Base-by-base conservation (phyloP, 2,888 invertebrate species). In the Aleiodes testaceus region DNA sequence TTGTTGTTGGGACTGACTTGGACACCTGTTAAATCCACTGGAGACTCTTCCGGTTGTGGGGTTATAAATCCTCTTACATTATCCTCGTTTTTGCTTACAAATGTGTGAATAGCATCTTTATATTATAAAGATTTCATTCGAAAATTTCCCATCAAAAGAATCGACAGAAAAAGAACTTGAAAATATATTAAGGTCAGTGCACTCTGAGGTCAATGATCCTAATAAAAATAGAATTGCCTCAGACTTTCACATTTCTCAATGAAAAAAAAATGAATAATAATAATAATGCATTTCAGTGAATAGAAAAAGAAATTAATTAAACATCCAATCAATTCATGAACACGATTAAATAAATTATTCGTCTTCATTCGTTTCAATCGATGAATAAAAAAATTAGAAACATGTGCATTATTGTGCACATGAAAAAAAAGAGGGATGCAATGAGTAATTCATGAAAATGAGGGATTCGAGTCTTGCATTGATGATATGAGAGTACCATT, bases 1-100 rank as follows among this genome's bases (percentile, higher is more conserved):
- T 74, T 66, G 74, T 74, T 69, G 68, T 72, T 75, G 64, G 66
- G 70, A 67, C 69, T 64, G 55, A 72, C 64, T 73, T 69, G 72
- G 67, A 74, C 76, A 76, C 76, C 76, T 76, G 76, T 73, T 76
- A 74, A 76, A 73, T 74, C 73, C 66, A 64, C 66, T 70, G 66
- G 74, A 71, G 67, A 68, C 74, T 71, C 66, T 74, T 74, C 75
- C 73, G 70, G 72, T 73, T 74, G 73, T 66, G 71, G 66, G 61
- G 70, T 74, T 71, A 72, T 72, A 74, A 74, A 75, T 75, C 74
- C 71, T 70, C 52, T 68, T 72, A 74, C 63, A 72, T 71, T 68
- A 66, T 72, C 66, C 59, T 44, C 61, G 44, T 52, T 72, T 69
- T 22, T 20, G 7, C n/a, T 53, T 22, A 53, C 53, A 53, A 53